A percentile compares a stretch with the other conserved stretches of the same genome.
Evolutionary conservation across 2,888 invertebrate species (phyloP).

Genomic region (Rotaria socialis): DNA sequence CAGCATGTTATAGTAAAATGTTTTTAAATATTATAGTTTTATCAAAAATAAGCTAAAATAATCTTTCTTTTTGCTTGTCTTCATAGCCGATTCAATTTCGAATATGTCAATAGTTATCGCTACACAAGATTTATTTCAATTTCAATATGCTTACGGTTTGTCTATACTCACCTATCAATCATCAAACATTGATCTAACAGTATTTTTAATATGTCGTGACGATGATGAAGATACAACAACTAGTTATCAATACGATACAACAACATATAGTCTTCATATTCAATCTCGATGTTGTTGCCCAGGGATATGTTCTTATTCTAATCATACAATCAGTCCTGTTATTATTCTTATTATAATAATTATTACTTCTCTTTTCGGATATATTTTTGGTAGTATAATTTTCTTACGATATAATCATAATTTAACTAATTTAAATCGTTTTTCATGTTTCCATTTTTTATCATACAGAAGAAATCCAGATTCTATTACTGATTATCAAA

Average conservation of each 20-base stretch:
- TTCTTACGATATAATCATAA: background rate
- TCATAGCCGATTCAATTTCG: background rate
- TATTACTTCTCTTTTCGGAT: background rate
- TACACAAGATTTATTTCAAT: background rate
- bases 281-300: slow-evolving; percentile 17
- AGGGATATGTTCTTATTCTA: background rate
- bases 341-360: background rate
- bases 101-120: background rate
- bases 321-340: background rate
- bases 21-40: too few species aligned
- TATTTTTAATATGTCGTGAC: background rate
- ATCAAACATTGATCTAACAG: background rate
- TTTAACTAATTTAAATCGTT: background rate
- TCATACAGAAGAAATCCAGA: background rate
- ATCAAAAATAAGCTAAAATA: background rate
- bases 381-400: background rate
- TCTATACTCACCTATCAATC: background rate
- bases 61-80: background rate
- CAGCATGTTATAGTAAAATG: background rate
- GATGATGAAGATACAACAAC: background rate
- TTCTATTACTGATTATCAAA: background rate
- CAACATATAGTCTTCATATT: background rate
- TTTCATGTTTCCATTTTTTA: background rate
- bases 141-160: background rate
- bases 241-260: background rate